Evolutionary conservation across 64 coral and sea anemone species (phyloP), one percentile per base, ranked within the genome.

Genomic region (Montipora cactus): DNA sequence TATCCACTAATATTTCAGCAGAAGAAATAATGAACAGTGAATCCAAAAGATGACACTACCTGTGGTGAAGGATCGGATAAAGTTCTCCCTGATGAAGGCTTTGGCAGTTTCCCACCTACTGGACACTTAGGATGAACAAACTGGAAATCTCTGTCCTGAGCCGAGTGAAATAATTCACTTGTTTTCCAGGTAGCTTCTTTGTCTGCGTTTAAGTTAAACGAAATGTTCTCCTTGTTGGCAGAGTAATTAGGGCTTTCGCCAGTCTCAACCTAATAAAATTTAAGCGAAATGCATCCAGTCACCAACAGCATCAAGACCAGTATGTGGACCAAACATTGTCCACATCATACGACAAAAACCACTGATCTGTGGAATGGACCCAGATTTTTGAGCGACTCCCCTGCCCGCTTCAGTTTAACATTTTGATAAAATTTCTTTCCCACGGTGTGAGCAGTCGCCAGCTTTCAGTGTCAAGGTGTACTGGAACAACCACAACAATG

Each of bases 11-110:
- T 37, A 37, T 37, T 37, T 37, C 37, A 37, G 37, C 37, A 37
- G 11, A 71, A 11, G 6, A 21, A 22, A 71, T 4, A 7, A 71
- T 71, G 5, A 23, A 21, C 5, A 21, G 11, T 67, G 4, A 15
- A 67, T 67, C 3, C 15, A 51, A n/a, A 0, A 57, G 20, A 20
- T 79, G 3, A 75, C 5, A 37, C 67, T 79, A 95, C 93, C 93
- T 85, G 79, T 21, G 88, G 73, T 49, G 71, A 77, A 47, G 93
- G 93, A 19, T 95, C 93, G 75, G 93, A 95, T 8, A 95, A 47
- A 10, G 93, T 67, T 84, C 25, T 90, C 51, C 79, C 59, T 9
- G 44, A 28, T 46, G 58, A 69, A 12, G n/a, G 16, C 44, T 64
- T 84, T 19, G 75, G 4, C 4, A 93, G 23, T 79, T 59, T 95